Evolutionary conservation across 2,888 invertebrate genomes (phyloP), one percentile per base, ranked within the genome.

Genomic region (Hemithea aestivaria): DNA sequence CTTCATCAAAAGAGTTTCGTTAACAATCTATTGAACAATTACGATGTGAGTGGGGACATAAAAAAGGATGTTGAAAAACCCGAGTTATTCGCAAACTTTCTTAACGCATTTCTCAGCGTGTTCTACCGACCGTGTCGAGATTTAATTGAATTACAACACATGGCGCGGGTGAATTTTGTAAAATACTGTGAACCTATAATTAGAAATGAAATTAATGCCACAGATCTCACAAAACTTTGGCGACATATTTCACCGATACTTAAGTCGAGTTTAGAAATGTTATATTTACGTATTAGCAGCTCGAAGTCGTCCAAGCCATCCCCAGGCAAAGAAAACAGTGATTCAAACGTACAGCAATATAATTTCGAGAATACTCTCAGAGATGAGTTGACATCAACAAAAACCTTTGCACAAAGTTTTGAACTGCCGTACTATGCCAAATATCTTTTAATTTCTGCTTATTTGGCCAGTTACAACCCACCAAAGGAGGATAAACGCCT

Each of bases 391-490:
- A 77, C 74, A 10, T 84, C 87, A 10, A 82, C 89, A 7, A 88
- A 87, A 46, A 88, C 88, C 16, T 78, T 91, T 54, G 91, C 90
- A 0, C 90, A 90, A 48, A 91, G 91, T 33, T 88, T 95, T 20
- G 94, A 95, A 61, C 67, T 98, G 2, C 97, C 97, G 0, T 96
- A 91, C 66, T 97, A 96, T 75, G 94, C 96, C 0, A 97, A 97
- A 74, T 97, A 91, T 71, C 87, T 98, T 21, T 82, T 98, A 2
- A 94, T 98, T 12, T 96, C 97, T 5, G 94, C 96, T 0, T 98
- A 95, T 69, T 83, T 98, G 43, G 97, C 97, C 0, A 97, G 97
- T 20, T 95, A 97, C 71, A 97, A 97, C 74, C 95, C 97, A 1
- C 91, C 94, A 0, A 95, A 94, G 56, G 93, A 94, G 53, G 98